These are phyloP conservation scores for Dromas ardeola DNA, from an alignment of 2,113 vertebrate species.

Conservation along the genomic window DNA sequence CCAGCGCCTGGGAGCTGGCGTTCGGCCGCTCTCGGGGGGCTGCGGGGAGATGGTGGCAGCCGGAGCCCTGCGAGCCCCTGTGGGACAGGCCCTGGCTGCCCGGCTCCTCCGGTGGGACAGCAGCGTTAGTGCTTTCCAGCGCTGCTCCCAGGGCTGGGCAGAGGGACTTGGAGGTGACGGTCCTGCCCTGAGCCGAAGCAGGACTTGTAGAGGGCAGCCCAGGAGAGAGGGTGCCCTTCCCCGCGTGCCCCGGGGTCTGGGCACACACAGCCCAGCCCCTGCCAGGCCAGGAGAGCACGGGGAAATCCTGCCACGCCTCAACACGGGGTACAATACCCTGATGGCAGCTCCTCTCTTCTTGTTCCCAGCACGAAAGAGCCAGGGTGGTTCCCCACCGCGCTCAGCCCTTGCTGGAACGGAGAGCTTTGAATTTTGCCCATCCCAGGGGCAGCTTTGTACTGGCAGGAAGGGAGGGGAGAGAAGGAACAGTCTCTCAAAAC, in stretches of 20 bases:
- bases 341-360: not conserved
- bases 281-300: not conserved
- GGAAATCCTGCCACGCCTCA: not conserved
- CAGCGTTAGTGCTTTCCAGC: no score
- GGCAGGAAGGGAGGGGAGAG: not conserved
- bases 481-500: not conserved
- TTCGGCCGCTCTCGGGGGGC: rapidly evolving
- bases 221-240: not conserved
- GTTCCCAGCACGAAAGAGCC: not conserved
- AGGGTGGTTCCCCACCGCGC: not conserved
- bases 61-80: not conserved
- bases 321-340: not conserved
- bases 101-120: rapidly evolving
- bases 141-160: not conserved
- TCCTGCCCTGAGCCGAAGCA: not conserved
- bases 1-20: rapidly evolving
- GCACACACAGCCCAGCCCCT: not conserved
- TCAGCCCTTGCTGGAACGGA: not conserved
- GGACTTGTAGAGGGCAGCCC: not conserved
- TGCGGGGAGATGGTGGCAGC: not conserved
- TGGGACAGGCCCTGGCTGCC: not conserved
- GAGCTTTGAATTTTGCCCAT: not conserved
- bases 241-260: not conserved
- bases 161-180: rapidly evolving
- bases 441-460: not conserved